Evolutionary conservation across 2,113 vertebrate species (phyloP), one percentile per base, ranked within the genome.

Genomic region (Podarcis cretensis): DNA sequence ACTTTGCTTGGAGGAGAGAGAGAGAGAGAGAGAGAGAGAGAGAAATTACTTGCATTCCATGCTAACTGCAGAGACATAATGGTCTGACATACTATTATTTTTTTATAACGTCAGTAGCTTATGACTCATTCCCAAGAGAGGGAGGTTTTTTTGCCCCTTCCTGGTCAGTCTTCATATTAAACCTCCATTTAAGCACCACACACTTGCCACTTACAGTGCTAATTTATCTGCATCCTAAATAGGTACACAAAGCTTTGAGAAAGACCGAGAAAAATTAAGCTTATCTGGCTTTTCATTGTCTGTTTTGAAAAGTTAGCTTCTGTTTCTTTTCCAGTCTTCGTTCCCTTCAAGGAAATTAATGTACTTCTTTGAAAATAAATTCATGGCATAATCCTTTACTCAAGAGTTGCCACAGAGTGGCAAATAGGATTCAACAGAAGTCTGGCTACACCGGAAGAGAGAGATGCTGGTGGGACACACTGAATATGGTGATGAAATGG

Each of bases 131-230:
- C 21, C 21, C n/a, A 13, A 43, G 40, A 21, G 57, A 76, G 7
- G 18, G 9, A 6, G 48, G 48, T 0, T 54, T 54, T 54, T 54
- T 48, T 54, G 10, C 59, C 59, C 43, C 54, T 3, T 77, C 81
- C 59, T 69, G 59, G 59, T 77, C 27, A 76, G 71, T 32, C 73
- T 83, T 37, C 27, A 88, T 83, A 88, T 77, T 77, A 88, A 83
- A 88, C 54, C 59, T 77, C 73, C 59, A 57, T 83, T 68, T 77
- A 54, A 66, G 25, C 4, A 14, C 43, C 69, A 76, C 32, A 7
- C 27, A 23, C 35, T 48, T 43, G 80, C 87, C 27, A 63, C 76
- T 76, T 48, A 10, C 57, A 48, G 59, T 65, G 37, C 23, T 9
- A 8, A 23, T 37, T 68, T 30, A 57, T 57, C 73, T 83, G 87